These are phyloP conservation scores for Drosophila miranda DNA, from an alignment of 1,140 invertebrate species.

Conservation along the genomic window DNA sequence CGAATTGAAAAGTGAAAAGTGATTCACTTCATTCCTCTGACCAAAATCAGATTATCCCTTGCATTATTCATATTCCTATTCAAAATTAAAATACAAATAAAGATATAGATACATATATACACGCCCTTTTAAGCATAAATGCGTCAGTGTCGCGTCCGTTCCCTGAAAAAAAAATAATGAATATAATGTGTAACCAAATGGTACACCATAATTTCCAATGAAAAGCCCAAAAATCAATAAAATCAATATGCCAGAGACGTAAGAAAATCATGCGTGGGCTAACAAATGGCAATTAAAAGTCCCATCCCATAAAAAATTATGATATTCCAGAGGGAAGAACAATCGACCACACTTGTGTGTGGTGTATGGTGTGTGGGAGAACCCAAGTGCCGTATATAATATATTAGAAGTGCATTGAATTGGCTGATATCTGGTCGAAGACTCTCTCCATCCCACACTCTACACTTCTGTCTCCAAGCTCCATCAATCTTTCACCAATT, in stretches of 20 bases:
- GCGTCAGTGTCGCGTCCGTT: slow-evolving; percentile 20
- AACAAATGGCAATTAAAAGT: slow-evolving; percentile 38
- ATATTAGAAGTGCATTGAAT: slow-evolving; percentile 24
- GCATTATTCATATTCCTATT: slow-evolving; percentile 59
- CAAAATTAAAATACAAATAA: background rate
- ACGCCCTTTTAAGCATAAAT: slow-evolving; percentile 53
- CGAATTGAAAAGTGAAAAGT: slow-evolving; percentile 65
- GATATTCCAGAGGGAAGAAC: slow-evolving; percentile 4
- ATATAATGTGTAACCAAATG: slow-evolving; percentile 22
- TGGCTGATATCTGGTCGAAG: background rate
- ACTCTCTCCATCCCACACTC: slow-evolving; percentile 16
- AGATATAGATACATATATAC: background rate
- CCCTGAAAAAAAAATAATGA: slow-evolving; percentile 9
- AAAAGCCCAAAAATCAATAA: slow-evolving; percentile 59
- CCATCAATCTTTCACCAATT: slow-evolving; percentile 42
- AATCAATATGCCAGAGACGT: slow-evolving; percentile 64
- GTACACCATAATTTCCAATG: slow-evolving; percentile 16
- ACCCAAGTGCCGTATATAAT: slow-evolving; percentile 8
- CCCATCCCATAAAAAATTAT: background rate
- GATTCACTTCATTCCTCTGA: slow-evolving; percentile 8
- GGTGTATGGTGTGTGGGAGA: background rate
- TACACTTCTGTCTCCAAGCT: slow-evolving; percentile 1
- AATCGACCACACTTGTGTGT: slow-evolving; percentile 15
- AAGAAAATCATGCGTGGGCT: slow-evolving; percentile 51
- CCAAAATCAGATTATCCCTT: slow-evolving; percentile 18